Evolutionary conservation across 2,113 vertebrate species (phyloP), one percentile per base, ranked within the genome.

Genomic region (Semicossyphus pulcher): DNA sequence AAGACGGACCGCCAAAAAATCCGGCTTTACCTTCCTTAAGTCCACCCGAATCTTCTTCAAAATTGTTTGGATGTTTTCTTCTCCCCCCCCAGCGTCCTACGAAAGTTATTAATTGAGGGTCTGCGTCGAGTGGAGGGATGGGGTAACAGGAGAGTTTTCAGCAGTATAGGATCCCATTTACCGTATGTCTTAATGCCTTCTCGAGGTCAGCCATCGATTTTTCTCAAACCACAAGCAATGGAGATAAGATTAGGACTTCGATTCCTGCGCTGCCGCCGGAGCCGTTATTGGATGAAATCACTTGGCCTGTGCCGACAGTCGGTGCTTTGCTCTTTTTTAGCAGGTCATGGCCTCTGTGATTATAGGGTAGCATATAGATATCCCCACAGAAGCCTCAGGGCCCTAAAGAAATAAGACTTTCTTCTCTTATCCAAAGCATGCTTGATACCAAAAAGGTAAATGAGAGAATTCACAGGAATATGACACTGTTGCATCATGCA

Each of bases 191-290:
- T 93, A 92, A 93, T 92, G 93, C 86, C 80, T 91, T 90, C 85
- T 89, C 72, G 87, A 92, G 86, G 92, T 94, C 91, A 87, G 83
- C 44, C 88, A 94, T 94, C 10, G 92, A 94, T 94, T 89, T 90
- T 87, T 78, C 65, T 89, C 76, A 75, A 87, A 93, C 93, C 89
- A 25, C 92, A 91, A 82, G 88, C 90, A 78, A 72, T 73, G 49
- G 84, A 93, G 93, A 93, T 93, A 90, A 88, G 92, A 92, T 94
- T 93, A 93, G 87, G 84, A 86, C 86, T 92, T 91, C 79, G 71
- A 89, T 92, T 90, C 66, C 85, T 90, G 82, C 81, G 11, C 81
- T 88, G 81, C 82, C 62, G 71, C 86, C 49, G 61, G 78, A 84
- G 86, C 84, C 81, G 87, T 91, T 59, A 84, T 86, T 76, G 87